Evolutionary conservation across 2,113 vertebrate species (phyloP), one percentile per base, ranked within the genome.

Genomic region (Monopterus albus): DNA sequence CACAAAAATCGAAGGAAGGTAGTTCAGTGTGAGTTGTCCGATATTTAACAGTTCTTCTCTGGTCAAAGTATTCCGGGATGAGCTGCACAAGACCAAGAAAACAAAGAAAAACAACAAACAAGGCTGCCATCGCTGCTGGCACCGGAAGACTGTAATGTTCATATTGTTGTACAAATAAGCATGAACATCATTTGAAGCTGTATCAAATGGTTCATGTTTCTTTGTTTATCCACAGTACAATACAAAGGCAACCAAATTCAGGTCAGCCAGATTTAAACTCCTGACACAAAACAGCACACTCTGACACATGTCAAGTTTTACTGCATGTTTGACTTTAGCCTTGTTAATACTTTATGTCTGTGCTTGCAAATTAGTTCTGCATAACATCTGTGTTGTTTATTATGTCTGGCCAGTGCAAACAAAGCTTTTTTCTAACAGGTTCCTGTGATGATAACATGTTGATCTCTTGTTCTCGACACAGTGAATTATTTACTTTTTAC

Each of bases 181-280:
- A n/a, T n/a, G n/a, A n/a, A n/a, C n/a, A n/a, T 17, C 15, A 39
- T 17, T 39, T 39, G 14, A 15, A 39, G 5, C 15, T 35, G n/a
- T 39, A 8, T 20, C 13, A 18, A 31, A 35, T 17, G 23, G 18
- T 57, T 21, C n/a, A 23, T 45, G 40, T 31, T 20, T 36, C 9
- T 35, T 53, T 49, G 26, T 15, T 43, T 46, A 45, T 52, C 40
- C 51, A 6, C 40, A n/a, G 12, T 70, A 38, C 35, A 56, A 55
- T 49, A 43, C 8, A 0, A 52, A 20, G 21, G 6, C 15, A 8
- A 53, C 4, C 33, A 29, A n/a, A 35, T 15, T 21, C 23, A 17
- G 38, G 59, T 39, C 42, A 58, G n/a, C 21, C 12, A 14, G 33
- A 18, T 33, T 52, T 9, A 33, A 33, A 62, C 49, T 47, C 38